These are phyloP conservation scores for Steinernema carpocapsae DNA, from an alignment of 2,888 invertebrate species.

Conservation along the genomic window DNA sequence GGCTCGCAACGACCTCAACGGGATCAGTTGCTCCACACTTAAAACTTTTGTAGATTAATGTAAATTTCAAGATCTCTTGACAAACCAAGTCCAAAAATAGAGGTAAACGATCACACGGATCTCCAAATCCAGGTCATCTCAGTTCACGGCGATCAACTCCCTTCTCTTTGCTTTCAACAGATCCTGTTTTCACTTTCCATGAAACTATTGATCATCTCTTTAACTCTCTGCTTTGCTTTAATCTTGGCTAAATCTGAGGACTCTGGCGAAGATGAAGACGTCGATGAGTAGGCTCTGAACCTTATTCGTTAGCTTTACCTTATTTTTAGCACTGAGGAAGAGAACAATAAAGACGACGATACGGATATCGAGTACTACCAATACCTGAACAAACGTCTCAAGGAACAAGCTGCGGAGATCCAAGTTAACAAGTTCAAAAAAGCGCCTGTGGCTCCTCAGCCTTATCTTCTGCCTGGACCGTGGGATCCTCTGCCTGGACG, in stretches of 20 bases:
- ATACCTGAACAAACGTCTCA: neutral
- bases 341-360: neutral
- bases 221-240: neutral
- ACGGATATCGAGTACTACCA: neutral
- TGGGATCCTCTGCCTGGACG: slow-evolving; percentile 4
- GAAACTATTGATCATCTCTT: neutral
- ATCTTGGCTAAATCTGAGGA: neutral
- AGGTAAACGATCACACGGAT: too few relatives aligned
- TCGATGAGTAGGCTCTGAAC: neutral
- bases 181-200: neutral
- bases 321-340: neutral
- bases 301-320: too few relatives aligned
- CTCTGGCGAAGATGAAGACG: neutral
- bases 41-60: too few relatives aligned
- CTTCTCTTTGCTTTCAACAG: too few relatives aligned
- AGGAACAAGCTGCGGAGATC: too few relatives aligned
- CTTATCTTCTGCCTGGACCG: neutral
- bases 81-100: too few relatives aligned
- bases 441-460: neutral
- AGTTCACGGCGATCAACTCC: too few relatives aligned
- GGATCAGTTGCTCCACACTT: too few relatives aligned
- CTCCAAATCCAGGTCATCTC: too few relatives aligned
- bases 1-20: too few relatives aligned
- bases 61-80: too few relatives aligned
- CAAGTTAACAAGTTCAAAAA: too few relatives aligned